A percentile compares a stretch with the other conserved stretches of the same genome.
Evolutionary conservation across 1,140 invertebrate species (phyloP).

Genomic region (Pristionchus pacificus): DNA sequence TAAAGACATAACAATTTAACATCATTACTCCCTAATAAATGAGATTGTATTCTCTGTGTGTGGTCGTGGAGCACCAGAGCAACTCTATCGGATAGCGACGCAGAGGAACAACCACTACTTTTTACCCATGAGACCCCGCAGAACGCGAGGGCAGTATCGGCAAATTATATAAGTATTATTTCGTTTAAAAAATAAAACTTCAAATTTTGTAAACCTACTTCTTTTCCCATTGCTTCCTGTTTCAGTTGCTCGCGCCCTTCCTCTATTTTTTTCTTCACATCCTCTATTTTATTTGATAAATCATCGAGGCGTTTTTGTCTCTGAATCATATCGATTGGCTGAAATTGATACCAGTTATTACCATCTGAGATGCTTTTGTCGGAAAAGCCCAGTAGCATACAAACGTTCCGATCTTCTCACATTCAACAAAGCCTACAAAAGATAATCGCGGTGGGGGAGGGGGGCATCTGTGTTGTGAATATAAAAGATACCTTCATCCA

Average conservation of each 20-base stretch:
- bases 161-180: no score
- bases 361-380: not conserved
- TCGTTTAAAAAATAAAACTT: no score
- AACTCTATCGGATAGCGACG: no score
- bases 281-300: not conserved
- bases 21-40: no score
- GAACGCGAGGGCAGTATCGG: no score
- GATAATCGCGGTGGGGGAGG: no score
- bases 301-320: not conserved
- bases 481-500: not conserved
- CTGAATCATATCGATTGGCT: not conserved
- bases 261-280: not conserved
- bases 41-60: no score
- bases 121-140: no score
- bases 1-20: no score
- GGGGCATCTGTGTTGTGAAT: not conserved
- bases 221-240: not conserved
- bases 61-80: no score
- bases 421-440: constrained; percentile 1
- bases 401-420: constrained; percentile 10
- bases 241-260: not conserved
- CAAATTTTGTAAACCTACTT: no score
- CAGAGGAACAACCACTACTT: no score
- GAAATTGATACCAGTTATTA: not conserved
- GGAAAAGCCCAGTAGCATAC: constrained; percentile 11